Conservation (phyloP, 2,888 invertebrate species). For the Morpho helenor region DNA sequence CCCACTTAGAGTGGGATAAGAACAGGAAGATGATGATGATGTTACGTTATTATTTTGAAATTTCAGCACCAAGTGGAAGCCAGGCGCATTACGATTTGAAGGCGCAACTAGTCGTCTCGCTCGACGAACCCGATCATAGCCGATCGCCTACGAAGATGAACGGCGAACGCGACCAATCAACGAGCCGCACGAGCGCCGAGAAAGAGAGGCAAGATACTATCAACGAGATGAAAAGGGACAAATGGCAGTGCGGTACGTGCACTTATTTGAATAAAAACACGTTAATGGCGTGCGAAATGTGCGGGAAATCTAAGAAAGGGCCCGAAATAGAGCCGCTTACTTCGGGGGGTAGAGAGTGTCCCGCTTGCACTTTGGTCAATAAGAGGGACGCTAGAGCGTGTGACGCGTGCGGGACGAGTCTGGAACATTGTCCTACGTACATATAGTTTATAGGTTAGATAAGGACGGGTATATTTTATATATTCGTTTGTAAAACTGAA, state of each 20-base stretch:
- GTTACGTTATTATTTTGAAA: background rate
- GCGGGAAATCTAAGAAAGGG: slow-evolving; percentile 82
- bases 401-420: slow-evolving; percentile 83
- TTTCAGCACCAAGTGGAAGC: slow-evolving; percentile 35
- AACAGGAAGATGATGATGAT: no score
- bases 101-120: slow-evolving; percentile 63
- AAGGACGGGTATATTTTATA: slow-evolving; percentile 5
- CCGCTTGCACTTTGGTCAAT: slow-evolving; percentile 87
- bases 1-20: no score
- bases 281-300: slow-evolving; percentile 85
- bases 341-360: slow-evolving; percentile 87
- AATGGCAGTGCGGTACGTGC: slow-evolving; percentile 86
- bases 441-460: slow-evolving; percentile 57
- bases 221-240: slow-evolving; percentile 36
- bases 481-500: background rate
- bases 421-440: slow-evolving; percentile 88
- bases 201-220: slow-evolving; percentile 22
- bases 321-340: slow-evolving; percentile 82
- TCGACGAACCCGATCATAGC: slow-evolving; percentile 59
- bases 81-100: slow-evolving; percentile 57
- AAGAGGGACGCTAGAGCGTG: slow-evolving; percentile 81
- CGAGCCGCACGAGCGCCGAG: slow-evolving; percentile 32
- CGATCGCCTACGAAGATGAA: slow-evolving; percentile 41
- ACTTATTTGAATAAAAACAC: slow-evolving; percentile 81
- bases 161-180: slow-evolving; percentile 36